A percentile compares a stretch with the other conserved stretches of the same genome.
Conservation (phyloP, 2,888 invertebrate genomes). For the Diabrotica balteata region DNA sequence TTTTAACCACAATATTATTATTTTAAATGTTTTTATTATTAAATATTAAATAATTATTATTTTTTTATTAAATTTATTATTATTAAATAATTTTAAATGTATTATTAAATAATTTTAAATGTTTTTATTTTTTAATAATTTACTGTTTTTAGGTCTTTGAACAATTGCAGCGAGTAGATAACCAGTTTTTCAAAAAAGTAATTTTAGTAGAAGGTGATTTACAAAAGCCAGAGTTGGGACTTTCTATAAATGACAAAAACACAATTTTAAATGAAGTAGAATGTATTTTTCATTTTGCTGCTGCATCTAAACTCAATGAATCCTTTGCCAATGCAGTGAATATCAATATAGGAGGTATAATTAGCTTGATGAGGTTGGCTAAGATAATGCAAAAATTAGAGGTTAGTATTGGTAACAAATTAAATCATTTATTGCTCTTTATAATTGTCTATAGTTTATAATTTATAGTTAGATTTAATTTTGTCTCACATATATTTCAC, state of each 20-base stretch:
- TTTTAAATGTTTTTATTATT: too few relatives aligned
- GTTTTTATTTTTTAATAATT: too few relatives aligned
- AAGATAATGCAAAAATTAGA: conserved; percentile 62
- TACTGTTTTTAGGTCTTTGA: conserved; percentile 61
- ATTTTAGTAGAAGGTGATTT: conserved; percentile 66
- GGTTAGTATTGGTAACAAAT: conserved; percentile 56
- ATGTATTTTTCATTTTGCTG: conserved; percentile 77
- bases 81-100: too few relatives aligned
- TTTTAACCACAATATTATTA: too few relatives aligned
- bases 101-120: too few relatives aligned
- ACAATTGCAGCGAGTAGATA: conserved; percentile 61
- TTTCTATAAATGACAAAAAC: conserved; percentile 62
- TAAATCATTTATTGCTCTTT: too few relatives aligned
- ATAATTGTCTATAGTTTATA: too few relatives aligned
- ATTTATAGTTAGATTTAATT: too few relatives aligned
- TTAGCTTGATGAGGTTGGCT: conserved; percentile 69
- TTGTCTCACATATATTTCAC: too few relatives aligned
- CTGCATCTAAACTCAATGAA: conserved; percentile 77
- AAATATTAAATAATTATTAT: too few relatives aligned
- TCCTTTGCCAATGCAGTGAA: conserved; percentile 69
- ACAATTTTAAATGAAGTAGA: conserved; percentile 64
- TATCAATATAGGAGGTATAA: conserved; percentile 73
- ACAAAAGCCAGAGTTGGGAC: conserved; percentile 62
- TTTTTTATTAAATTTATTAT: too few relatives aligned
- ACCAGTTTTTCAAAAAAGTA: conserved; percentile 65